Conservation (phyloP, 2,888 invertebrate species). For the Cylindroiulus punctatus region DNA sequence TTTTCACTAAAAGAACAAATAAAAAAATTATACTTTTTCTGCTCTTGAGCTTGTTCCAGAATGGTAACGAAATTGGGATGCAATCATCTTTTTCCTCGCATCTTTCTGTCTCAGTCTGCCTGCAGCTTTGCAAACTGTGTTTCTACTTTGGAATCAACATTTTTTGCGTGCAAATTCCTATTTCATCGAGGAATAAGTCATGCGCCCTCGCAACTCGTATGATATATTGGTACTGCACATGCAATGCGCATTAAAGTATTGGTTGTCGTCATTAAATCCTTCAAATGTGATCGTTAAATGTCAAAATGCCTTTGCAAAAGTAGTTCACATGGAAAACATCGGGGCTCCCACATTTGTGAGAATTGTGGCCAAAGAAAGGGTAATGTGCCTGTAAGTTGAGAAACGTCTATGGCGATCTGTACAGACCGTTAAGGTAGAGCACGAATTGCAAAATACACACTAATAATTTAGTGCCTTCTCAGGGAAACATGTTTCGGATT, state of each 20-base stretch:
- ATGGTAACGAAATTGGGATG: neutral
- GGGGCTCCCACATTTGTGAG: neutral
- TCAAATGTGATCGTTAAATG: neutral
- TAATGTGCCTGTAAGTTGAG: neutral
- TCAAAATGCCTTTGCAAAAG: neutral
- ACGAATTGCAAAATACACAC: no score
- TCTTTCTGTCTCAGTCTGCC: neutral
- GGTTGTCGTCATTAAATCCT: slow-evolving; percentile 26
- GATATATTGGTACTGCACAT: neutral
- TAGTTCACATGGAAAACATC: neutral
- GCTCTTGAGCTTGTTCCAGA: slow-evolving; percentile 10
- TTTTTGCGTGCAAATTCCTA: neutral
- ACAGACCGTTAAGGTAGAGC: no score
- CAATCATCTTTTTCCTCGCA: neutral
- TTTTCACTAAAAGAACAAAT: neutral
- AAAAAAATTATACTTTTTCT: neutral
- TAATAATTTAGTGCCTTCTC: no score
- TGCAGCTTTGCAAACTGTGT: neutral
- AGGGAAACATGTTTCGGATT: no score
- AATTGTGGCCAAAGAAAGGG: neutral
- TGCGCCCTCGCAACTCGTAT: neutral
- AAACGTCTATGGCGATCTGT: neutral
- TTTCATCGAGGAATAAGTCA: neutral
- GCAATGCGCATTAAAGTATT: neutral
- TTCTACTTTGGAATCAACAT: neutral